Evolutionary conservation across 1,140 invertebrate genomes (phyloP), one percentile per base, ranked within the genome.

Genomic region (Asbolus verrucosus): DNA sequence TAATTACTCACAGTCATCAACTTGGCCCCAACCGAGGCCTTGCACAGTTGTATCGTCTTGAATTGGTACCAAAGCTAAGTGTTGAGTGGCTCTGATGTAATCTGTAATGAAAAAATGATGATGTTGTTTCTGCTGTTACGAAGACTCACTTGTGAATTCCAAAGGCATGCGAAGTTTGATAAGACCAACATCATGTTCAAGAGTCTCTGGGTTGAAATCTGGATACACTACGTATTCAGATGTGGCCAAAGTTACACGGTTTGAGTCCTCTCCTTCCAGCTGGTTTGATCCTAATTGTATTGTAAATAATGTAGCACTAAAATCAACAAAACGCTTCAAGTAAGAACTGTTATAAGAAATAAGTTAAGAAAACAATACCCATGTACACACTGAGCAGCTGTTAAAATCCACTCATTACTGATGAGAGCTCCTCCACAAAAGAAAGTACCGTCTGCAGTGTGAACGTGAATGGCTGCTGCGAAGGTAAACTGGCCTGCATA

Each of bases 151-250:
- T 1, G 46, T 54, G 21, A 27, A 16, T n/a, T 9, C 27, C 6
- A 54, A n/a, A 14, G 46, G 46, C 46, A 54, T 54, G 8, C 21
- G 46, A n/a, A 54, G 21, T 24, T 27, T 54, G 0, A 54, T 54
- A 14, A 54, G 19, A 9, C 19, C 46, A 27, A 54, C 27, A 54
- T 54, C 46, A 27, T 54, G 15, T 24, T 54, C 46, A 6, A 54
- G 18, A 54, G 46, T 54, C 27, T 54, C 19, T 30, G 46, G 9
- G 24, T 36, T 36, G n/a, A 6, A 36, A 5, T 36, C 33, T 36
- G 33, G 33, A n/a, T 36, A n/a, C 33, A 36, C 2, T 6, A 8
- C 5, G n/a, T 36, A 36, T 2, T 4, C 11, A 6, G 33, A 11
- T 8, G 33, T 36, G 11, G 33, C 33, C 11, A 36, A 6, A n/a